Evolutionary conservation across 2,888 invertebrate genomes (phyloP).

Genomic region (Aspidiotus rigidus): DNA sequence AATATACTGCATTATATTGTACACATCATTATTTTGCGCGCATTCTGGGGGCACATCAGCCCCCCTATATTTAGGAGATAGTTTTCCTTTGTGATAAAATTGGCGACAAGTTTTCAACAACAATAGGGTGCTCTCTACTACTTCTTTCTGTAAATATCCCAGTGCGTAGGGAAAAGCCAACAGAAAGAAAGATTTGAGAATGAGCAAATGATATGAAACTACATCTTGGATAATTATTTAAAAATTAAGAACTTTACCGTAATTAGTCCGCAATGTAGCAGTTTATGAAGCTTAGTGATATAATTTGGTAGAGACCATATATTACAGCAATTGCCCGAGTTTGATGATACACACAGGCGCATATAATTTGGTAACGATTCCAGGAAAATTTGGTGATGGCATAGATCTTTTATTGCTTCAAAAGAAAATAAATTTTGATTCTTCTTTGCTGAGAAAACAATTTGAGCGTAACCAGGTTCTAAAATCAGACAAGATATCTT

Average conservation of each 20-base stretch:
- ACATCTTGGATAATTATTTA: too few species aligned
- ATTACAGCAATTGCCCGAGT: slow-evolving; percentile 61
- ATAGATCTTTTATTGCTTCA: slow-evolving; percentile 57
- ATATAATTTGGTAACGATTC: slow-evolving; percentile 45
- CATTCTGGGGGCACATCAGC: slow-evolving; percentile 62
- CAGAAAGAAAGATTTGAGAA: too few species aligned
- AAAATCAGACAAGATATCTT: not conserved
- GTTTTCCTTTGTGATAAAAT: slow-evolving; percentile 63
- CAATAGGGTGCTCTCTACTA: slow-evolving; percentile 50
- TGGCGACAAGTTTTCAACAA: slow-evolving; percentile 55
- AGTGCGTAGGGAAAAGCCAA: slow-evolving; percentile 17
- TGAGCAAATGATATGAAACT: too few species aligned
- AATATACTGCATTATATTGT: slow-evolving; percentile 74
- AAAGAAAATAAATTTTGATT: slow-evolving; percentile 50
- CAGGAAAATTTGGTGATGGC: slow-evolving; percentile 63
- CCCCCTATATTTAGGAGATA: slow-evolving; percentile 51
- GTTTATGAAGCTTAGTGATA: slow-evolving; percentile 69
- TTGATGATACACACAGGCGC: slow-evolving; percentile 41
- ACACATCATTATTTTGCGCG: slow-evolving; percentile 68
- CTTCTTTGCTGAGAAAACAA: slow-evolving; percentile 56
- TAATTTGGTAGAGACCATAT: slow-evolving; percentile 90
- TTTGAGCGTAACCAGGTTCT: slow-evolving; percentile 64
- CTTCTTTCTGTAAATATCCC: slow-evolving; percentile 48
- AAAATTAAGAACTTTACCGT: slow-evolving; percentile 26
- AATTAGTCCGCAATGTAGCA: slow-evolving; percentile 56